phyloP scores from a whole-genome alignment of 2,113 vertebrate species.

The Myiagra hebetior region DNA sequence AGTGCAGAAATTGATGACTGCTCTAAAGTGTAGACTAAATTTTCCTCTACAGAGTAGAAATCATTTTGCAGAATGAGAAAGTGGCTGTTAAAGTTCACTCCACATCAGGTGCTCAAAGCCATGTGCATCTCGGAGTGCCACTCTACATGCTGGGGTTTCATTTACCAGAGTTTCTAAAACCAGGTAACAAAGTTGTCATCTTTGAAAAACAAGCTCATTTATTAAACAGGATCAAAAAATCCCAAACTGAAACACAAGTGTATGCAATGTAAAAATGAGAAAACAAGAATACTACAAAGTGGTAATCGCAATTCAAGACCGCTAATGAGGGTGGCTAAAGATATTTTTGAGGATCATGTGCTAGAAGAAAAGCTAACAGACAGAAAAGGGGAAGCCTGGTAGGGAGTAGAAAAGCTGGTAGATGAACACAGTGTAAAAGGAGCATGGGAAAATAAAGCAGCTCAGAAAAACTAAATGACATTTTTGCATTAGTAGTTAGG shows the following conservation, averaged over 20 bases:
- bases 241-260: neutral
- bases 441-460: neutral
- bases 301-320: neutral
- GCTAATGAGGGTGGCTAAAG: neutral
- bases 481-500: neutral
- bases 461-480: neutral
- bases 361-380: neutral
- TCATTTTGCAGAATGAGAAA: neutral
- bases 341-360: neutral
- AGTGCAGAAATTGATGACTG: neutral
- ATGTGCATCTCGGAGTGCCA: neutral
- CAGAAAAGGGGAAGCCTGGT: neutral
- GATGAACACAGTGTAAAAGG: neutral
- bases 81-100: neutral
- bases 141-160: neutral
- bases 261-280: neutral
- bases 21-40: neutral
- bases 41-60: neutral
- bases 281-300: neutral
- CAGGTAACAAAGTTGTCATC: neutral
- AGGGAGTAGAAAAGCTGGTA: neutral
- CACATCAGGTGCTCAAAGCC: neutral
- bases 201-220: neutral
- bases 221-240: neutral
- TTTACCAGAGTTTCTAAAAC: neutral